phyloP scores from a whole-genome alignment of 2,888 invertebrate genomes.

The Clivina fossor region DNA sequence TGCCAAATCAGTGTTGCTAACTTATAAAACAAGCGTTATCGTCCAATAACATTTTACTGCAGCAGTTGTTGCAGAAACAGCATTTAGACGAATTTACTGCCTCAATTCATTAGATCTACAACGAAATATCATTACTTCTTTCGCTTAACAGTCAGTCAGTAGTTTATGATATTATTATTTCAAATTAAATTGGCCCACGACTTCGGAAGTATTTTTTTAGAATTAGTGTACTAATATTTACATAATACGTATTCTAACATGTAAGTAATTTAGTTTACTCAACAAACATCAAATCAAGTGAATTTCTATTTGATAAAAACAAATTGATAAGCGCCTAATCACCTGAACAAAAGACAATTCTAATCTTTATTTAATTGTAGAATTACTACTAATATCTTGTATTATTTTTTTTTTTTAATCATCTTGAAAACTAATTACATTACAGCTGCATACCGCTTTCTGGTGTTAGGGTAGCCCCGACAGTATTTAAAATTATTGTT shows the following conservation, averaged over 20 bases:
- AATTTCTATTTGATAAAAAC: neutral
- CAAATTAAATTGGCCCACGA: too few species aligned
- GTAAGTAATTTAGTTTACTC: neutral
- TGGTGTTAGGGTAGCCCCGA: constrained; percentile 35
- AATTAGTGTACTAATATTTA: too few species aligned
- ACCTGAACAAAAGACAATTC: constrained; percentile 28
- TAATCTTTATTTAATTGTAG: constrained; percentile 27
- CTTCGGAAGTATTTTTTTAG: too few species aligned
- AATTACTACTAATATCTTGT: constrained; percentile 13
- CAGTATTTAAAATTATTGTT: constrained; percentile 29
- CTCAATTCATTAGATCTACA: constrained; percentile 14
- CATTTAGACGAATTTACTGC: constrained; percentile 28
- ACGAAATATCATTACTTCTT: constrained; percentile 3
- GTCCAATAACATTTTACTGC: constrained; percentile 13
- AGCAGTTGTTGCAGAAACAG: constrained; percentile 4
- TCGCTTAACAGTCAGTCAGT: constrained; percentile 4
- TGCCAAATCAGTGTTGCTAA: constrained; percentile 24
- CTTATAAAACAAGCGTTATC: constrained; percentile 5
- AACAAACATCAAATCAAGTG: neutral
- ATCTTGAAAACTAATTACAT: constrained; percentile 21
- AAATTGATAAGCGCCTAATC: constrained; percentile 22
- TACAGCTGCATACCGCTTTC: constrained; percentile 24
- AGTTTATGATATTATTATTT: neutral
- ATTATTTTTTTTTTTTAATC: constrained; percentile 17
- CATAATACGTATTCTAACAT: too few species aligned